These are phyloP conservation scores for Conus betulinus DNA, from an alignment of 1,140 invertebrate species.

Conservation along the genomic window DNA sequence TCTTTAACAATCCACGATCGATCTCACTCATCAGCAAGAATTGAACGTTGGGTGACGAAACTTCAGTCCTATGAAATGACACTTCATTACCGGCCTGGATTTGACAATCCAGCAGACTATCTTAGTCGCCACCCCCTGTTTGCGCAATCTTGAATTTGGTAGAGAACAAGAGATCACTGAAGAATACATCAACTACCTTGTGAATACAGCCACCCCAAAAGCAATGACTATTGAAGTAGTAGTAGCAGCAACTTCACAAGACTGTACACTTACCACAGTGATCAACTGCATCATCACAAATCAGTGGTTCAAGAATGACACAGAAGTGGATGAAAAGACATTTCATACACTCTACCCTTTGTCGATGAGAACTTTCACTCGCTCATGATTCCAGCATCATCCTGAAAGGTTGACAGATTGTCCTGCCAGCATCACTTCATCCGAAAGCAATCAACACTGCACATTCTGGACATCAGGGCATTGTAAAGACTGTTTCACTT, in stretches of 20 bases:
- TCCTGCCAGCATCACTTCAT: too few relatives aligned
- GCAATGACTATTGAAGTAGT: background rate
- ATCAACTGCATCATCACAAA: background rate
- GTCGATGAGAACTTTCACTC: background rate
- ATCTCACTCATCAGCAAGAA: constrained; percentile 38
- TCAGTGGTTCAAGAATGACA: background rate
- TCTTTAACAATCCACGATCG: constrained; percentile 56
- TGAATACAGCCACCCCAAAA: background rate
- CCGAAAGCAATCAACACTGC: too few relatives aligned
- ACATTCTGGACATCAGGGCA: too few relatives aligned
- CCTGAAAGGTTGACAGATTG: too few relatives aligned
- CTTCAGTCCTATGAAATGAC: constrained; percentile 29
- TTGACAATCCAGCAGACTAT: too few relatives aligned
- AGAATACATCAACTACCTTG: too few relatives aligned
- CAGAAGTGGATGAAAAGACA: background rate
- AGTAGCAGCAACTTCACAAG: background rate
- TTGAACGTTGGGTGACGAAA: constrained; percentile 55
- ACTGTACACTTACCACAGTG: background rate
- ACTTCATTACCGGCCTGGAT: constrained; percentile 51
- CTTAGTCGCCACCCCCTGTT: too few relatives aligned
- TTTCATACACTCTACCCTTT: background rate
- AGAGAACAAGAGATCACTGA: too few relatives aligned
- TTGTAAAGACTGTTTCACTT: too few relatives aligned
- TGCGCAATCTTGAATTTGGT: too few relatives aligned
- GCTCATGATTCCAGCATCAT: background rate